Percentiles rank a stretch among this genome's conserved stretches.
phyloP scores from a whole-genome alignment of 2,797 vertebrate species.

The Tangara arthus region DNA sequence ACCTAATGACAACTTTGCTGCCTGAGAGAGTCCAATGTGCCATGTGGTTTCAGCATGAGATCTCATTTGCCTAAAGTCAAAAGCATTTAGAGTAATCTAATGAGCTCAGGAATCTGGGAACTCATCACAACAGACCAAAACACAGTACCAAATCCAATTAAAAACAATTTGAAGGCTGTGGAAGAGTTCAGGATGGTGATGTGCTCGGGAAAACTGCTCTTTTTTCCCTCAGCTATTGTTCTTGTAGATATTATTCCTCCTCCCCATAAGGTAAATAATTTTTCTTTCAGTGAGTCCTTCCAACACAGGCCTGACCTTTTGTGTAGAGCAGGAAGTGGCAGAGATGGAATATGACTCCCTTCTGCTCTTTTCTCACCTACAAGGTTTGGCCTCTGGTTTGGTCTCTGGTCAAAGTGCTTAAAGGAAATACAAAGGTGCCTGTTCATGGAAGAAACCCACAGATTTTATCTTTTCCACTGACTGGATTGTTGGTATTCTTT shows the following conservation, averaged over 20 bases:
- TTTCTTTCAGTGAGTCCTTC: background rate
- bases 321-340: background rate
- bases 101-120: background rate
- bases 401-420: background rate
- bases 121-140: background rate
- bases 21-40: background rate
- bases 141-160: background rate
- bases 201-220: background rate
- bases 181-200: background rate
- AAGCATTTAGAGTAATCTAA: conserved; percentile 15
- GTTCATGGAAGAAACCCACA: background rate
- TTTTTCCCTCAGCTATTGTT: background rate
- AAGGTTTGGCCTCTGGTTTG: background rate
- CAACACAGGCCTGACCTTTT: background rate
- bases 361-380: background rate
- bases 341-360: background rate
- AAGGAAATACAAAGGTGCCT: background rate
- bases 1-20: background rate
- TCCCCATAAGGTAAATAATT: background rate
- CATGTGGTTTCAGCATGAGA: background rate
- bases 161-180: background rate
- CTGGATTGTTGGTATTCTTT: background rate
- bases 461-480: background rate
- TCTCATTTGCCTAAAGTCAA: background rate
- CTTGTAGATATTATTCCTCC: background rate